Conservation (phyloP, 35 echinoderm and acorn worm genomes). For the Apostichopus californicus region DNA sequence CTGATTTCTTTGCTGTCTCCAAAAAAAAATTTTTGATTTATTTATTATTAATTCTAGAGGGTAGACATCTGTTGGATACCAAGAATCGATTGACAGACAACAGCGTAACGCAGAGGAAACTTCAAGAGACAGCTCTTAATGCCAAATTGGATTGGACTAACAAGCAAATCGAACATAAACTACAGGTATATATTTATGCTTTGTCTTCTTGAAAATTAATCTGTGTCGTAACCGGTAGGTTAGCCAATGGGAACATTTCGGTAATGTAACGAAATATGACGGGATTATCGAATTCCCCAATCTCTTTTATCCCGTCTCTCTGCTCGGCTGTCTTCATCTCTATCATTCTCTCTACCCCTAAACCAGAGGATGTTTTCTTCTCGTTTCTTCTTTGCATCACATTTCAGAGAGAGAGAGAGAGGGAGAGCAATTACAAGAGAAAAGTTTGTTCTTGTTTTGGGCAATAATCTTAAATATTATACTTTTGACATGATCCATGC, state of each 20-base stretch:
- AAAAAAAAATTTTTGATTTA: background rate
- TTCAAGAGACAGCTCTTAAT: slow-evolving; percentile 86
- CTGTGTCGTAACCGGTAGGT: background rate
- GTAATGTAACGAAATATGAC: background rate
- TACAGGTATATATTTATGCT: slow-evolving; percentile 66
- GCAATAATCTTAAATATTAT: background rate
- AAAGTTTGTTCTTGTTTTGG: too few relatives aligned
- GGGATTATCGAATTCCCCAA: background rate
- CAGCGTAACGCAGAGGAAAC: slow-evolving; percentile 79
- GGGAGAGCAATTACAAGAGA: too few relatives aligned
- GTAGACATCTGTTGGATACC: slow-evolving; percentile 85
- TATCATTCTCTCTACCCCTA: background rate
- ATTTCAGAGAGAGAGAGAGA: background rate
- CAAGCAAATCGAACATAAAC: slow-evolving; percentile 84
- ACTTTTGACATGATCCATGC: too few relatives aligned
- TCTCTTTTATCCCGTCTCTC: background rate
- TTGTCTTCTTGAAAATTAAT: background rate
- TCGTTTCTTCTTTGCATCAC: background rate
- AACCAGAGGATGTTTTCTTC: background rate
- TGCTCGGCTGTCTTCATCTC: background rate
- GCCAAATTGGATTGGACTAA: slow-evolving; percentile 84
- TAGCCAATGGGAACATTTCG: background rate
- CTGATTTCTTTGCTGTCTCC: background rate
- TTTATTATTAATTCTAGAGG: slow-evolving; percentile 58
- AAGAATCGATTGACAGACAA: slow-evolving; percentile 84